Evolutionary conservation across 2,888 invertebrate genomes (phyloP).

Genomic region (Spilosoma lubricipeda): DNA sequence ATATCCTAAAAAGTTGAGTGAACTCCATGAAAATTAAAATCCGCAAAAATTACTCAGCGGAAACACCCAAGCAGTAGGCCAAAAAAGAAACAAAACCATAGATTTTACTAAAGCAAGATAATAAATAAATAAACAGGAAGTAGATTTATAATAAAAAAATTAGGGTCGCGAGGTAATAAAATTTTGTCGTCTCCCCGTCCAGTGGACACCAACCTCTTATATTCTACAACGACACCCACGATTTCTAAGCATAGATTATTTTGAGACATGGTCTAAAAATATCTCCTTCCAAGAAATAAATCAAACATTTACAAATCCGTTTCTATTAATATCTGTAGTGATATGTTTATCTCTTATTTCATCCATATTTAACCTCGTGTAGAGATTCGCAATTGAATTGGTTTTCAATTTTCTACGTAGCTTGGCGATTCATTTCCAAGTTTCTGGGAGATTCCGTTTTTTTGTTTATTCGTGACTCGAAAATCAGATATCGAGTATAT

Average conservation of each 20-base stretch:
- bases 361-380: conserved; percentile 1
- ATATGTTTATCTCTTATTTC: not conserved
- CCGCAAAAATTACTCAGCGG: too few relatives aligned
- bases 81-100: too few relatives aligned
- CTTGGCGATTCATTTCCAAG: not conserved
- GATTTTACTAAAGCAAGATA: too few relatives aligned
- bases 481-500: not conserved
- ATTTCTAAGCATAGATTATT: conserved; percentile 5
- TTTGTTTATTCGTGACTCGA: not conserved
- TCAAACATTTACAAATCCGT: conserved; percentile 15
- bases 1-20: too few relatives aligned
- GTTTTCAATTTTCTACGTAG: not conserved
- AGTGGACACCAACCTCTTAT: conserved; percentile 5
- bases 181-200: not conserved
- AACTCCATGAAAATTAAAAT: too few relatives aligned
- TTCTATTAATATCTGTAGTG: conserved; percentile 1
- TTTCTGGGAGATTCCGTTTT: not conserved
- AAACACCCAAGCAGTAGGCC: too few relatives aligned
- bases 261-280: conserved; percentile 22
- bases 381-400: not conserved
- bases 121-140: too few relatives aligned
- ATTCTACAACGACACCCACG: conserved; percentile 20
- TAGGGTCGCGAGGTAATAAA: not conserved
- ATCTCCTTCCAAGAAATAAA: conserved; percentile 16
- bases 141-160: not conserved